Conservation (phyloP, 2,888 invertebrate genomes). For the Dendrolimus pini region DNA sequence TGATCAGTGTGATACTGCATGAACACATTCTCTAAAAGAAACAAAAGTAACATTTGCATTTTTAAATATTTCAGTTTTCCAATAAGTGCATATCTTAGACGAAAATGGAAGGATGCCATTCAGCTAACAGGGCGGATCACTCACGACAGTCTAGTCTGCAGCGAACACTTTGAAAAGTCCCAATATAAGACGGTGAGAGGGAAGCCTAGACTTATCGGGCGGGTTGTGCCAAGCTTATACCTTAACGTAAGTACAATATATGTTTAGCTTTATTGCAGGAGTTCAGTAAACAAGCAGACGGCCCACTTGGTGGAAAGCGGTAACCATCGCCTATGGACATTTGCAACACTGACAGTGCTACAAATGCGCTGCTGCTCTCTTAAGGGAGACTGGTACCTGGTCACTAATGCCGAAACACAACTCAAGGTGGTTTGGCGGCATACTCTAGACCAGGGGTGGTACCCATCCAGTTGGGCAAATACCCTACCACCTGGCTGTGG, state of each 20-base stretch:
- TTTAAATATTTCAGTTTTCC: constrained; percentile 38
- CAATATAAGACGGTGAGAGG: constrained; percentile 46
- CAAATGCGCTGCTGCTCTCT: too few species aligned
- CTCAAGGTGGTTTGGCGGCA: too few species aligned
- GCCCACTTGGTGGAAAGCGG: not conserved
- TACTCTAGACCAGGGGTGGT: too few species aligned
- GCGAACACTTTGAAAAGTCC: constrained; percentile 34
- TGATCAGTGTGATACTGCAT: too few species aligned
- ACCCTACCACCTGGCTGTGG: too few species aligned
- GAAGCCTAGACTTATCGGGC: constrained; percentile 37
- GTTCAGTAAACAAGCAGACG: too few species aligned
- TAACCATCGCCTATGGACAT: not conserved
- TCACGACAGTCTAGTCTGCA: constrained; percentile 38
- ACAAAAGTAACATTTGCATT: not conserved
- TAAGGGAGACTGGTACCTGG: too few species aligned
- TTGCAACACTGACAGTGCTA: too few species aligned
- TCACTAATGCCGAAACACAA: too few species aligned
- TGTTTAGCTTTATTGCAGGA: not conserved
- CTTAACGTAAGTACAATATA: constrained; percentile 13
- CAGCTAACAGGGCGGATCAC: constrained; percentile 20
- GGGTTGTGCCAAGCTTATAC: constrained; percentile 43
- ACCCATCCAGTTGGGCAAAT: too few species aligned
- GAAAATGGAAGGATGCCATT: constrained; percentile 45
- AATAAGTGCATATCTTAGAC: constrained; percentile 32
- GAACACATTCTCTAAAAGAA: too few species aligned